These are phyloP conservation scores for Epinephelus fuscoguttatus DNA, from an alignment of 2,113 vertebrate species.

Conservation along the genomic window DNA sequence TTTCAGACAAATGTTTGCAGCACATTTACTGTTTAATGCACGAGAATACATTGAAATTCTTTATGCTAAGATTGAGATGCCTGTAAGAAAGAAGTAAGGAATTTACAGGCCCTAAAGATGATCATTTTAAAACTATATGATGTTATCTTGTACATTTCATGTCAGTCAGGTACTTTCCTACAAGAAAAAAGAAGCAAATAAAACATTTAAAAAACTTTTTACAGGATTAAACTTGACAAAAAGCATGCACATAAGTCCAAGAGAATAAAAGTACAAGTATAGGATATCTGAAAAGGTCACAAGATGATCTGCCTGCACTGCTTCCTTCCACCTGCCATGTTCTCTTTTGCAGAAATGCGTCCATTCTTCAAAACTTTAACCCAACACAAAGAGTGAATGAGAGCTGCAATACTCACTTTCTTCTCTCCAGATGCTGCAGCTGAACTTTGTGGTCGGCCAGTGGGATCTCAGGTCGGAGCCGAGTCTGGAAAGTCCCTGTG, in stretches of 20 bases:
- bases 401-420: constrained; percentile 62
- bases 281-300: neutral
- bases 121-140: neutral
- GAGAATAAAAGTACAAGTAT: neutral
- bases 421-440: constrained; percentile 52
- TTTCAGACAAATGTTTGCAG: neutral
- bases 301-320: neutral
- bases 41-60: neutral
- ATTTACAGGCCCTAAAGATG: neutral
- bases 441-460: constrained; percentile 51
- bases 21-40: neutral
- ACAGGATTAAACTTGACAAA: neutral
- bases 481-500: constrained; percentile 65
- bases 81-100: neutral
- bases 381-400: neutral
- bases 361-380: neutral
- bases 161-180: neutral
- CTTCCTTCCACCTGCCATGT: neutral
- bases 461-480: constrained; percentile 31
- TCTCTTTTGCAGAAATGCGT: neutral
- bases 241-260: neutral
- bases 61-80: neutral
- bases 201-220: neutral
- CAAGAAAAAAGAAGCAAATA: neutral
- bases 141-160: neutral